Percentiles rank a stretch among this genome's conserved stretches.
Evolutionary conservation across 2,888 invertebrate species (phyloP).

Genomic region (Galerucella calmariensis): DNA sequence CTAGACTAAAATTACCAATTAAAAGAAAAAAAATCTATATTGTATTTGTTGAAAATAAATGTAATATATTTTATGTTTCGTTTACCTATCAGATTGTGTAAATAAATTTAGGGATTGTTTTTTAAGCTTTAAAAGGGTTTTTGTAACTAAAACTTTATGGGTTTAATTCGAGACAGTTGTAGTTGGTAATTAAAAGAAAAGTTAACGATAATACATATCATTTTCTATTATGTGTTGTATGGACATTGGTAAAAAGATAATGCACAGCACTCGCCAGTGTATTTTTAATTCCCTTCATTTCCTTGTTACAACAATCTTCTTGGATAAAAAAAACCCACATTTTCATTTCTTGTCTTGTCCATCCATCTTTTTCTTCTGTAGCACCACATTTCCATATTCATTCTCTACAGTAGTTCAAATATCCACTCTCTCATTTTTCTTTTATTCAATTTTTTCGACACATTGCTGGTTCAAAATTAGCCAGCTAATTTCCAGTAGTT

Average conservation of each 20-base stretch:
- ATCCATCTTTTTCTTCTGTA: no score
- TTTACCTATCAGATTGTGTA: slow-evolving; percentile 33
- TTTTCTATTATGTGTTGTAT: not conserved
- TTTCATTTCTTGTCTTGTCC: no score
- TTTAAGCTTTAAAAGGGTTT: slow-evolving; percentile 35
- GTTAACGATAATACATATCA: slow-evolving; percentile 28
- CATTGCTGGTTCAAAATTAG: no score
- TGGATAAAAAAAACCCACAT: no score
- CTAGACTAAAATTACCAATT: slow-evolving; percentile 34
- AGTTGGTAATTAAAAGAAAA: slow-evolving; percentile 39
- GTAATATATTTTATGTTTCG: slow-evolving; percentile 60
- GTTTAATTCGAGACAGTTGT: slow-evolving; percentile 38
- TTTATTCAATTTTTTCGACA: no score
- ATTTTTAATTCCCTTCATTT: no score
- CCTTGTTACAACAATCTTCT: no score
- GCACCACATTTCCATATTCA: no score
- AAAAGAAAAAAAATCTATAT: slow-evolving; percentile 36
- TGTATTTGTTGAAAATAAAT: slow-evolving; percentile 54
- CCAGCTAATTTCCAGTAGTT: no score
- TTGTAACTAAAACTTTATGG: slow-evolving; percentile 20
- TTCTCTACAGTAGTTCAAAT: no score
- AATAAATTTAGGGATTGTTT: slow-evolving; percentile 55
- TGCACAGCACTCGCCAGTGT: not conserved
- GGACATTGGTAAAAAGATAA: not conserved
- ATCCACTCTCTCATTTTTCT: no score